These are phyloP conservation scores for Lacerta agilis DNA, from an alignment of 2,797 vertebrate genomes.

Conservation along the genomic window DNA sequence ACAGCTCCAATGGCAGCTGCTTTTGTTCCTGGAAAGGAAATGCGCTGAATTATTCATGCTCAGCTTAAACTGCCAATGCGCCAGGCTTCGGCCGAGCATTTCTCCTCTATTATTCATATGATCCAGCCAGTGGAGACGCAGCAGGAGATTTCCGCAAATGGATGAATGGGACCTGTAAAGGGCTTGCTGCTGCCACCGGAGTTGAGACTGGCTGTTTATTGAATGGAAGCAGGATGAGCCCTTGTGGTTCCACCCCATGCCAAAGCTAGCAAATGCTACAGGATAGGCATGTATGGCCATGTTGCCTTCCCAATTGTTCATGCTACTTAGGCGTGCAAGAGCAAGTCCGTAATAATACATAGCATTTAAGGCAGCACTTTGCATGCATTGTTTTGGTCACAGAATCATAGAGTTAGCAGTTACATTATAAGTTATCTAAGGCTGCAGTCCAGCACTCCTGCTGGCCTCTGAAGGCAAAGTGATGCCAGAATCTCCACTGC, in stretches of 20 bases:
- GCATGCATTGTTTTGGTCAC: background rate
- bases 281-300: background rate
- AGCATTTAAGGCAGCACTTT: background rate
- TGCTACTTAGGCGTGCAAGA: background rate
- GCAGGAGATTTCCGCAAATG: constrained; percentile 38
- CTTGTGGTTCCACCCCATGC: constrained; percentile 18
- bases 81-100: constrained; percentile 59
- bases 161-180: constrained; percentile 45
- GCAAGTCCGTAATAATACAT: background rate
- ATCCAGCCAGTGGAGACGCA: constrained; percentile 5
- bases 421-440: too few species aligned
- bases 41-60: constrained; percentile 73
- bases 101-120: constrained; percentile 68
- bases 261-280: background rate
- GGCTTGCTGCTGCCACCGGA: background rate
- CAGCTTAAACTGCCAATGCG: constrained; percentile 65
- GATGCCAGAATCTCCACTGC: too few species aligned
- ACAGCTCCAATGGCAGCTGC: constrained; percentile 65
- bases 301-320: background rate
- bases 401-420: background rate
- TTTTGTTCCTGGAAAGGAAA: constrained; percentile 69
- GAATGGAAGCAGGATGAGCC: background rate
- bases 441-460: too few species aligned
- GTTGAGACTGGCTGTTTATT: constrained; percentile 27
- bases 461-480: too few species aligned